Evolutionary conservation across 92 coral and sea anemone genomes (phyloP), one percentile per base, ranked within the genome.

Genomic region (Metridium senile): DNA sequence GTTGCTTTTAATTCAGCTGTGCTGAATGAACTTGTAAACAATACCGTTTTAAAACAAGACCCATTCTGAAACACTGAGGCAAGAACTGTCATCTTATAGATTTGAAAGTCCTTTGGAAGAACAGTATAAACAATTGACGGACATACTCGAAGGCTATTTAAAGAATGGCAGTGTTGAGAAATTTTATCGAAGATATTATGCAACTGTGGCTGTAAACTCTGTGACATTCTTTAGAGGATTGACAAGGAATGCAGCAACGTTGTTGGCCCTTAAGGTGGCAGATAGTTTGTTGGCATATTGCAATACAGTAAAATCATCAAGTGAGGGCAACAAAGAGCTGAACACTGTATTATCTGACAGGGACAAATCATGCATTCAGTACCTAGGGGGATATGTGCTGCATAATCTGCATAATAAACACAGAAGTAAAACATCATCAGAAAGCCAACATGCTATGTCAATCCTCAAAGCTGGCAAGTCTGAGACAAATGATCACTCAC

Each of bases 391-490:
- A 34, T 68, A 68, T 68, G 74, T 49, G 1, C 43, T 68, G 0
- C 74, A 68, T 27, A 68, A 68, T 0, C 74, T 68, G 29, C 30
- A 68, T 56, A 68, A 68, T 3, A 68, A 68, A 27, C 34, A 49
- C 34, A 34, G 0, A 26, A 34, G 33, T 22, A 61, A 19, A 21
- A 28, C n/a, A 53, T 56, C 81, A 6, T 1, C 25, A 0, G 87
- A 83, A 66, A 85, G 83, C 64, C 85, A 81, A 35, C 87, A 85
- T 29, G 85, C 89, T 32, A 86, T 81, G 87, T 72, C 85, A 26
- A 79, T 89, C 22, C 71, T 85, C 6, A 78, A 83, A 45, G 83
- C 90, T 26, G 78, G 84, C 32, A 81, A 89, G 58, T 28, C 62
- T 19, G 68, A 72, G 79, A 39, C 33, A 10, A 11, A n/a, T 54